A percentile compares a stretch with the other conserved stretches of the same genome.
Evolutionary conservation across 2,797 vertebrate species (phyloP).

Genomic region (Eulemur coronatus): DNA sequence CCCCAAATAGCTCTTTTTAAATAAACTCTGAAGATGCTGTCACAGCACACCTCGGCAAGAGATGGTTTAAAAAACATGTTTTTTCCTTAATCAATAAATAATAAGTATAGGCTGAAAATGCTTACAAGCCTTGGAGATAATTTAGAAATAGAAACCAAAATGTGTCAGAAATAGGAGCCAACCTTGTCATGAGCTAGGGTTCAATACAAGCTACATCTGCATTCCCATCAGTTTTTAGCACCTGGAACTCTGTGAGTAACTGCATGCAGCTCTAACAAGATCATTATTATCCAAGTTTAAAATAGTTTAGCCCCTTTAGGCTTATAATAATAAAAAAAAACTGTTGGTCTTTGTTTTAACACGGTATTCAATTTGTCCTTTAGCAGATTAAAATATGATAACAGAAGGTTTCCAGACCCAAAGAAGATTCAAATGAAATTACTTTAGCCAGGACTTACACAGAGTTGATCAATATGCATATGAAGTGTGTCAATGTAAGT

Average conservation of each 20-base stretch:
- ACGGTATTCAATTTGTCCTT: constrained; percentile 66
- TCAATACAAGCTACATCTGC: neutral
- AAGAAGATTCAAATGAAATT: constrained; percentile 61
- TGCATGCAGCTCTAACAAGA: neutral
- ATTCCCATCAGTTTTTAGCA: neutral
- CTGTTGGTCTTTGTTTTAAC: constrained; percentile 72
- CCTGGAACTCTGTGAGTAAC: neutral
- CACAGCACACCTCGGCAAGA: neutral
- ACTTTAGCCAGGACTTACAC: neutral
- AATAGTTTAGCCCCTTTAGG: neutral
- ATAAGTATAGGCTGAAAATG: neutral
- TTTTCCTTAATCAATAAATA: constrained; percentile 43
- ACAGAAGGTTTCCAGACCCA: constrained; percentile 49
- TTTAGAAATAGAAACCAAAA: constrained; percentile 52
- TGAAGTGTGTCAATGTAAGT: neutral
- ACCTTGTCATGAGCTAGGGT: neutral
- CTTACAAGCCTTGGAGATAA: neutral
- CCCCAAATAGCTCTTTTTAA: neutral
- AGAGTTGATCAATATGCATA: constrained; percentile 15
- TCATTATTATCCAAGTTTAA: constrained; percentile 5
- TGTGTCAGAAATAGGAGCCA: constrained; percentile 44
- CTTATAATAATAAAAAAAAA: constrained; percentile 49
- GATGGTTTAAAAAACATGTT: neutral
- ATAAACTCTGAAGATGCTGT: neutral
- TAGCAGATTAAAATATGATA: constrained; percentile 64